Conservation (phyloP, 2,888 invertebrate genomes). For the Agriotes lineatus region DNA sequence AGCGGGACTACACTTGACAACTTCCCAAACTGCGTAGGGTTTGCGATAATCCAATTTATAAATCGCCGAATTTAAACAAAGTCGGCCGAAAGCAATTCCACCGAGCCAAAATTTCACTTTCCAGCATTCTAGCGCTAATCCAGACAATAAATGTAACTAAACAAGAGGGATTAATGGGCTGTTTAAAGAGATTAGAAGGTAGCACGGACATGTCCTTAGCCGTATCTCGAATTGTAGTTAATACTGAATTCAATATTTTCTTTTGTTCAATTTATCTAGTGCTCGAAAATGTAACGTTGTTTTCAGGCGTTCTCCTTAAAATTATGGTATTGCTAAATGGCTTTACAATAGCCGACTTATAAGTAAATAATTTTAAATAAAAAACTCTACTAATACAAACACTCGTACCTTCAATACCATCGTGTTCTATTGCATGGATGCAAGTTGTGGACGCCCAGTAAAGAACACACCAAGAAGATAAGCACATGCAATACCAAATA, state of each 20-base stretch:
- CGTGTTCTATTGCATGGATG: too few relatives aligned
- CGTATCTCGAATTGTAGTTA: not conserved
- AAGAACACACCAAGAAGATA: too few relatives aligned
- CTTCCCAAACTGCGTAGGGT: too few relatives aligned
- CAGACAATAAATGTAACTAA: constrained; percentile 14
- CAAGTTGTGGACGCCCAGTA: too few relatives aligned
- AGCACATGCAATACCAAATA: too few relatives aligned
- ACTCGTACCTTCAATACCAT: too few relatives aligned
- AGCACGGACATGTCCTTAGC: constrained; percentile 17
- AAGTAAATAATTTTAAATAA: too few relatives aligned
- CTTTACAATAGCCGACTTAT: too few relatives aligned
- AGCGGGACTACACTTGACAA: too few relatives aligned
- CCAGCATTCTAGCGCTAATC: constrained; percentile 19
- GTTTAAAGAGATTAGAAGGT: constrained; percentile 31
- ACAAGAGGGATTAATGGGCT: constrained; percentile 27
- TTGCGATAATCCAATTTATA: not conserved
- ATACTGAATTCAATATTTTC: not conserved
- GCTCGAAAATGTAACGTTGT: not conserved
- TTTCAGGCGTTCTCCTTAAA: too few relatives aligned
- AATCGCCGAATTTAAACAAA: constrained; percentile 8
- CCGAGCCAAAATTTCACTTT: constrained; percentile 8
- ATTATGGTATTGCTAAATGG: too few relatives aligned
- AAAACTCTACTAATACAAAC: too few relatives aligned
- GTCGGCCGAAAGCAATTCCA: not conserved
- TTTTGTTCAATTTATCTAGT: not conserved